Evolutionary conservation across 2,888 invertebrate species (phyloP).

Genomic region (Agrilus cyanescens): DNA sequence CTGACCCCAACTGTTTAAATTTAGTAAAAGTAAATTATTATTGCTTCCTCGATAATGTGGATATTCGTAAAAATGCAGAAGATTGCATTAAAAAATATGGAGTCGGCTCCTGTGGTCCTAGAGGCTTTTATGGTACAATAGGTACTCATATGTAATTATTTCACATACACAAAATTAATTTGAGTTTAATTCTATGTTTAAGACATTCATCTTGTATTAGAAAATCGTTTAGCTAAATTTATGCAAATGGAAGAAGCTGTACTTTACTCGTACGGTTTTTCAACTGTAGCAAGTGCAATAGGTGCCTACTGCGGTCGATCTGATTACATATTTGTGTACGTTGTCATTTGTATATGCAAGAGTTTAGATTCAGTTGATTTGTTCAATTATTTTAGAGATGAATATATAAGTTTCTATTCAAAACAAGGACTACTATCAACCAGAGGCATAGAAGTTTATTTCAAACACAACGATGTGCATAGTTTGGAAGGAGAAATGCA

Average conservation of each 20-base stretch:
- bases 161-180: slow-evolving; percentile 20
- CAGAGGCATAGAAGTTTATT: slow-evolving; percentile 65
- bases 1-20: slow-evolving; percentile 52
- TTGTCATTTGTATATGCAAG: slow-evolving; percentile 14
- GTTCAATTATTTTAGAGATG: slow-evolving; percentile 53
- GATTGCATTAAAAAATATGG: slow-evolving; percentile 76
- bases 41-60: slow-evolving; percentile 56
- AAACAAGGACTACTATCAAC: slow-evolving; percentile 85
- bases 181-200: slow-evolving; percentile 13
- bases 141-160: slow-evolving; percentile 32
- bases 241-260: slow-evolving; percentile 82
- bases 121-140: slow-evolving; percentile 94
- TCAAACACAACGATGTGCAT: slow-evolving; percentile 76
- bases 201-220: slow-evolving; percentile 80
- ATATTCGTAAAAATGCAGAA: slow-evolving; percentile 63
- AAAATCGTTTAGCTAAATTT: slow-evolving; percentile 72
- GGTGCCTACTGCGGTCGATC: slow-evolving; percentile 85
- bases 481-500: slow-evolving; percentile 53
- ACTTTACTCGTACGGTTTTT: slow-evolving; percentile 90
- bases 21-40: slow-evolving; percentile 69
- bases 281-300: slow-evolving; percentile 87
- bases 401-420: slow-evolving; percentile 72
- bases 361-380: background rate
- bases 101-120: slow-evolving; percentile 91
- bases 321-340: slow-evolving; percentile 84